Percentiles rank a stretch among this genome's conserved stretches.
These are phyloP conservation scores for Pyrochroa serraticornis DNA, from an alignment of 2,888 invertebrate species.

Conservation along the genomic window DNA sequence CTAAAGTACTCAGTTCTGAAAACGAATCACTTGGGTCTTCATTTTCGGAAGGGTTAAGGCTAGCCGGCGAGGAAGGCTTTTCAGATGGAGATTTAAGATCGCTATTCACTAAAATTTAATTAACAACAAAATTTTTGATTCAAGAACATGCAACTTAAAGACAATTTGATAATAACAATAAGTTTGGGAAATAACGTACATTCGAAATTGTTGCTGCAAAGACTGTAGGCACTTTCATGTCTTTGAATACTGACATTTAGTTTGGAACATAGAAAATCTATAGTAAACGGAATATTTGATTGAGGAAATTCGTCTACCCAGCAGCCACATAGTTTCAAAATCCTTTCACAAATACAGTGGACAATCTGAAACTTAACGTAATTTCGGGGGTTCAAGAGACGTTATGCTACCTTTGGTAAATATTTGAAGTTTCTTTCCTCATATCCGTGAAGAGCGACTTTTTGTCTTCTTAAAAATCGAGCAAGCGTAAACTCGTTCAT, in stretches of 20 bases:
- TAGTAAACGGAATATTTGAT: slow-evolving; percentile 64
- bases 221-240: slow-evolving; percentile 51
- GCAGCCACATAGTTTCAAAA: slow-evolving; percentile 73
- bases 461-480: slow-evolving; percentile 73
- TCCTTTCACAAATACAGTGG: slow-evolving; percentile 78
- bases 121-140: too few relatives aligned
- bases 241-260: slow-evolving; percentile 44
- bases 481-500: slow-evolving; percentile 70
- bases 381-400: background rate
- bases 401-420: slow-evolving; percentile 75
- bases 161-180: background rate
- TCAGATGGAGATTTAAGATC: slow-evolving; percentile 42
- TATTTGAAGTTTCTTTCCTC: slow-evolving; percentile 77
- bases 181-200: slow-evolving; percentile 39
- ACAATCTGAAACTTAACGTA: slow-evolving; percentile 65
- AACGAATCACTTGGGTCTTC: slow-evolving; percentile 46
- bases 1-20: slow-evolving; percentile 49
- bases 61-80: slow-evolving; percentile 44
- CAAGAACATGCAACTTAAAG: slow-evolving; percentile 38
- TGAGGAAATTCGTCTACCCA: slow-evolving; percentile 64
- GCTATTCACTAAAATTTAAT: slow-evolving; percentile 19
- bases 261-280: slow-evolving; percentile 61
- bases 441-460: slow-evolving; percentile 76
- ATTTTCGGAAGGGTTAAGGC: slow-evolving; percentile 51
- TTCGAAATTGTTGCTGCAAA: slow-evolving; percentile 47